phyloP scores from a whole-genome alignment of 2,888 invertebrate genomes.

The Folsomia candida region DNA sequence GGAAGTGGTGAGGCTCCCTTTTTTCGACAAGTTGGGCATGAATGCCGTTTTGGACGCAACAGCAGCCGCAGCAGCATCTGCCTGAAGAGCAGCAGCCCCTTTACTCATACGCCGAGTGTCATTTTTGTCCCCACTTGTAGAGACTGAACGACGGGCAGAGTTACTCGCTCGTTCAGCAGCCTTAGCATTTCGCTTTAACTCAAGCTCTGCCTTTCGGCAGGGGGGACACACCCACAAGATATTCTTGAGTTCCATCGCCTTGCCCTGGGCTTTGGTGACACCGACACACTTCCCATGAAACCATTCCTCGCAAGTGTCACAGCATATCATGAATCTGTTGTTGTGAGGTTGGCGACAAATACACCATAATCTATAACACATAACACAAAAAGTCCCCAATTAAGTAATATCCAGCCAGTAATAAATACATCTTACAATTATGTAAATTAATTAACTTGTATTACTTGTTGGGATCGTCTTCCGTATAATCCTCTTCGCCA shows the following conservation, averaged over 20 bases:
- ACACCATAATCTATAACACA: slow-evolving; percentile 79
- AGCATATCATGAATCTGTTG: slow-evolving; percentile 94
- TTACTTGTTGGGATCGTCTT: slow-evolving; percentile 53
- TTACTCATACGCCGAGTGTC: too few species aligned
- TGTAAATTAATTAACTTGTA: not conserved
- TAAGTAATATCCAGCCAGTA: not conserved
- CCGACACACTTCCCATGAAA: slow-evolving; percentile 97
- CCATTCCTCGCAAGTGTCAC: slow-evolving; percentile 94
- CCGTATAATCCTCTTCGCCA: slow-evolving; percentile 47
- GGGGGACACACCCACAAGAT: slow-evolving; percentile 87
- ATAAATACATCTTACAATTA: not conserved
- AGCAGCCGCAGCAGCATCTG: slow-evolving; percentile 29
- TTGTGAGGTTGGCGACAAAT: slow-evolving; percentile 93
- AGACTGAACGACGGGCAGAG: slow-evolving; percentile 9
- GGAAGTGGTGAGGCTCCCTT: not conserved
- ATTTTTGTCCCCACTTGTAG: not conserved
- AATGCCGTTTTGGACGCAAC: slow-evolving; percentile 22
- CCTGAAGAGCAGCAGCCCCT: slow-evolving; percentile 24
- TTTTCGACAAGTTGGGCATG: slow-evolving; percentile 16
- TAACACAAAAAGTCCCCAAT: not conserved
- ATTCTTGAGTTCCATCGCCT: slow-evolving; percentile 80
- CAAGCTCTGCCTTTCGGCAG: slow-evolving; percentile 61
- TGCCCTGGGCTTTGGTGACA: slow-evolving; percentile 82
- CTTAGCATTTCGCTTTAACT: slow-evolving; percentile 54
- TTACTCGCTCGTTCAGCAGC: slow-evolving; percentile 15